Percentiles rank a stretch among this genome's conserved stretches.
Conservation (phyloP, 2,113 vertebrate species). For the Myotis lucifugus region DNA sequence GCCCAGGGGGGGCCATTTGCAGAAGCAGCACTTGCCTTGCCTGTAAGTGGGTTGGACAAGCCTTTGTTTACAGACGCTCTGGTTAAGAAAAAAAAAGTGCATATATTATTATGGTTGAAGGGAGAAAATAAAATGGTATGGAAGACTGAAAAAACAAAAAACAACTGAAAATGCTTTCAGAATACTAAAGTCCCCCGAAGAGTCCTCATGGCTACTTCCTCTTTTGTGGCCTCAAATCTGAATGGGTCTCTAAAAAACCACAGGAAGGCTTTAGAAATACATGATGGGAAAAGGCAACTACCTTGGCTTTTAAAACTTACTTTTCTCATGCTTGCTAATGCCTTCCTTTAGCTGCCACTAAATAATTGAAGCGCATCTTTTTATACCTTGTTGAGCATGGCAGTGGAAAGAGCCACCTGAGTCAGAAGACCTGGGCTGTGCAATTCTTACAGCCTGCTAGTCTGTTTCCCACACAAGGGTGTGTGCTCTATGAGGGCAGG, state of each 20-base stretch:
- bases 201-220: neutral
- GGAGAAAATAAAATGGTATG: conserved; percentile 88
- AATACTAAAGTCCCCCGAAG: neutral
- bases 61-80: conserved; percentile 93
- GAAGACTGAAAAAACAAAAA: neutral
- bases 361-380: neutral
- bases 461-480: neutral
- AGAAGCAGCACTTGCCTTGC: neutral
- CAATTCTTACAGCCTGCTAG: accelerated
- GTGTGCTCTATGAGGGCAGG: neutral
- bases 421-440: neutral
- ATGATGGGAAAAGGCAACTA: neutral
- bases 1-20: neutral
- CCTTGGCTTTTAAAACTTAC: neutral
- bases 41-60: conserved; percentile 92
- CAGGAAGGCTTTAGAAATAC: neutral
- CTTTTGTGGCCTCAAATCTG: neutral
- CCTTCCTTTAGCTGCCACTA: neutral
- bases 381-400: neutral
- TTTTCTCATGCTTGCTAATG: neutral
- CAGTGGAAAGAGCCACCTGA: neutral
- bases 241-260: neutral
- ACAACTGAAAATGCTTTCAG: neutral
- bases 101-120: conserved; percentile 96
- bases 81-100: conserved; percentile 93